Conservation (phyloP, 2,888 invertebrate species). For the Plusia festucae region DNA sequence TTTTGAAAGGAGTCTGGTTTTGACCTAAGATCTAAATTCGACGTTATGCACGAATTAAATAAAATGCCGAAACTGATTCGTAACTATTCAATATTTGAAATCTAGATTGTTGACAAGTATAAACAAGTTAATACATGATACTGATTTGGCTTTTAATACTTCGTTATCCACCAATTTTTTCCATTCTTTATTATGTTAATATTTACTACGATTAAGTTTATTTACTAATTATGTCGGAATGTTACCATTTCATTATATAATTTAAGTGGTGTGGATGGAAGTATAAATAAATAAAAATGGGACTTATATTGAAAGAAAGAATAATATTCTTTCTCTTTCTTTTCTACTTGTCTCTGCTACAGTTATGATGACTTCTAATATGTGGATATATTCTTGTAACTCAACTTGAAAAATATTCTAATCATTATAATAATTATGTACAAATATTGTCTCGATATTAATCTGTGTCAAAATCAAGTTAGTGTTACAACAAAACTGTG, state of each 20-base stretch:
- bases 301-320: conserved; percentile 14
- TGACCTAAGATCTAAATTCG: too few species aligned
- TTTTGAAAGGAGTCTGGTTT: too few species aligned
- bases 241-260: conserved; percentile 56
- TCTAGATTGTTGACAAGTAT: too few species aligned
- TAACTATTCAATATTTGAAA: conserved; percentile 16
- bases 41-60: too few species aligned
- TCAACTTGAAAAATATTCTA: too few species aligned
- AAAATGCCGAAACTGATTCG: background rate
- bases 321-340: too few species aligned
- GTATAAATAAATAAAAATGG: conserved; percentile 32
- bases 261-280: conserved; percentile 40
- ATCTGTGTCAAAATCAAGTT: background rate
- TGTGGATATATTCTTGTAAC: too few species aligned
- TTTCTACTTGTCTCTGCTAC: conserved; percentile 5
- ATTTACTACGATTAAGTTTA: conserved; percentile 11
- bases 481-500: background rate
- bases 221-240: conserved; percentile 40
- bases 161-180: too few species aligned
- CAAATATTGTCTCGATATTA: background rate
- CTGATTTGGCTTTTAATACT: background rate
- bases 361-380: background rate
- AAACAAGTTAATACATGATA: too few species aligned
- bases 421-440: too few species aligned
- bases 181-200: conserved; percentile 20